Base-by-base conservation (phyloP, 2,113 vertebrate species). In the Nibea coibor region DNA sequence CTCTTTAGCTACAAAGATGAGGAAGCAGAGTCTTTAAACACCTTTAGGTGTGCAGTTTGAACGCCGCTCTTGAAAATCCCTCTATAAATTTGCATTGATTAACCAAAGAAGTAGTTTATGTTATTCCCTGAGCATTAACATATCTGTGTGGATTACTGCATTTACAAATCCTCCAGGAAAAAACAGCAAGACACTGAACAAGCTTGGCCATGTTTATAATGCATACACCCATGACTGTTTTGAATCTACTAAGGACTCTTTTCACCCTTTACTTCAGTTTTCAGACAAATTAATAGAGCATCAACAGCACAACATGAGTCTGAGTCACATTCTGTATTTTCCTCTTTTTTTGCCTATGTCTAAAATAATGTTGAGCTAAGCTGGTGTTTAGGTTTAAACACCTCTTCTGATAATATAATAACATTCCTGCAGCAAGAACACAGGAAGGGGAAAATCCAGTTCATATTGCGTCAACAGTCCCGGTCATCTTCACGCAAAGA, bases 401-500 rank as follows among this genome's bases (percentile, higher is more conserved):
- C 16, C 35, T 2, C 19, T 9, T 20, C 5, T 9, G n/a, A 12
- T 42, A 16, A 4, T 35, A 47, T 16, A 42, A 24, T 31, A 10
- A 56, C 43, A 83, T 58, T 69, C 19, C 0, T 58, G 68, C 7
- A 57, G 15, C 22, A 63, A 54, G 20, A 75, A 83, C 28, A 47
- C n/a, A 20, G 20, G 42, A 20, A 72, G 62, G 53, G 67, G 11
- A 56, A 53, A 70, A 74, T 50, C 5, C 31, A 64, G 19, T 54
- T 73, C 19, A 61, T 47, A 74, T 76, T 26, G 70, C 75, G 57
- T 82, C 79, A 82, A 22, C 70, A 50, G 72, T 72, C 57, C 48
- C 50, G 28, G 35, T 56, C 64, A 64, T 35, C 22, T 4, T 4
- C 19, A 24, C 16, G 47, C 63, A 59, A 74, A 77, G 48, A 47